phyloP scores from a whole-genome alignment of 2,888 invertebrate species.

The Oxyteleia sp. region DNA sequence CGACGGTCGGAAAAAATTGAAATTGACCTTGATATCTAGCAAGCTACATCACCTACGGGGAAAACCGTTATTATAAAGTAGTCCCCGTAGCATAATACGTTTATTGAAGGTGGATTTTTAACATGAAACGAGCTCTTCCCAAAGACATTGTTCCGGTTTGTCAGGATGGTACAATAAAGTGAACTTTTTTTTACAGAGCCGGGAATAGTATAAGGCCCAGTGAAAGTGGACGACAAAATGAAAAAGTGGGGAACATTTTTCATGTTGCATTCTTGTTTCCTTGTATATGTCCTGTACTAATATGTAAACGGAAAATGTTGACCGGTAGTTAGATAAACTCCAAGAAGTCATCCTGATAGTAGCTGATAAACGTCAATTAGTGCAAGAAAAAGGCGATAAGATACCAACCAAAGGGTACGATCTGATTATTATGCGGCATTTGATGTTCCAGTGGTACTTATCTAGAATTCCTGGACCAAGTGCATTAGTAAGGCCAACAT shows the following conservation, averaged over 20 bases:
- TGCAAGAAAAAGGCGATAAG: slow-evolving; percentile 26
- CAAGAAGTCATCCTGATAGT: slow-evolving; percentile 4
- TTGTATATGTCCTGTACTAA: too few relatives aligned
- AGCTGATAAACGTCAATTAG: slow-evolving; percentile 45
- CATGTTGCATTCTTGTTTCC: too few relatives aligned
- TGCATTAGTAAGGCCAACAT: slow-evolving; percentile 37
- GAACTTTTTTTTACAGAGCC: slow-evolving; percentile 5
- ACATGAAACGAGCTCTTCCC: not conserved
- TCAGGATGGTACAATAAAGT: not conserved
- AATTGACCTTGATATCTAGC: slow-evolving; percentile 68
- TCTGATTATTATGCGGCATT: slow-evolving; percentile 43
- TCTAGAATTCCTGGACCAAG: slow-evolving; percentile 34
- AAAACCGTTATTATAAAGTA: slow-evolving; percentile 63
- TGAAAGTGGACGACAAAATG: slow-evolving; percentile 23
- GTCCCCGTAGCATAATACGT: slow-evolving; percentile 39
- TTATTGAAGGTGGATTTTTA: slow-evolving; percentile 13
- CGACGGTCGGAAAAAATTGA: slow-evolving; percentile 33
- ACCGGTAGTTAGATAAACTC: slow-evolving; percentile 2
- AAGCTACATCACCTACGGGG: slow-evolving; percentile 53
- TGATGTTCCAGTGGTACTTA: slow-evolving; percentile 43
- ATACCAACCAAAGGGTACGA: not conserved
- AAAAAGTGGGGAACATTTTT: not conserved
- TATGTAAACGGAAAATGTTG: slow-evolving; percentile 3
- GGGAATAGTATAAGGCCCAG: not conserved
- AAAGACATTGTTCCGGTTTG: not conserved